Percentiles rank a stretch among this genome's conserved stretches.
These are phyloP conservation scores for Rotaria magnacalcarata DNA, from an alignment of 2,888 invertebrate species.

Conservation along the genomic window DNA sequence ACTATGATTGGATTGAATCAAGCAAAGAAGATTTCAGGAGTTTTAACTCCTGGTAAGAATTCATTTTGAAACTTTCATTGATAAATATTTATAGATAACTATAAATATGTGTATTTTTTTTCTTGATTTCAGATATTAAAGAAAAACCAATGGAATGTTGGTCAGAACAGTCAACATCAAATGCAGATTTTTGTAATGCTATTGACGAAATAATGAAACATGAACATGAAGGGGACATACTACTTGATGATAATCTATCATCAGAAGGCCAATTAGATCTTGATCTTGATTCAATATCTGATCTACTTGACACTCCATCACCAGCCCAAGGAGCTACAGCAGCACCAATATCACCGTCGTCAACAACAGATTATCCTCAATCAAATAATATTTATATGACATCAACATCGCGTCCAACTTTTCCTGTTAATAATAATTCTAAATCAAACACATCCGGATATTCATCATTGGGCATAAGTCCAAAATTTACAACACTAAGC, in stretches of 20 bases:
- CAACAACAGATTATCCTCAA: conserved; percentile 2
- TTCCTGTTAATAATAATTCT: neutral
- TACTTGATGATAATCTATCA: neutral
- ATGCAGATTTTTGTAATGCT: neutral
- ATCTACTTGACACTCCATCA: neutral
- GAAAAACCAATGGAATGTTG: neutral
- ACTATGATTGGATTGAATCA: too few species aligned
- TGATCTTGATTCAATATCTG: conserved; percentile 26
- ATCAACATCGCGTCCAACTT: neutral
- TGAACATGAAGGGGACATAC: conserved; percentile 1
- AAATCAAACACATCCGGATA: neutral
- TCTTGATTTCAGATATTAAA: neutral
- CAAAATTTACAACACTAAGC: conserved; percentile 14
- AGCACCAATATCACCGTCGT: neutral
- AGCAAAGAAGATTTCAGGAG: too few species aligned
- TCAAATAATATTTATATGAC: neutral
- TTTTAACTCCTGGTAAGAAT: too few species aligned
- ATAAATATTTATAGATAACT: too few species aligned
- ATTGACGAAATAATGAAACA: conserved; percentile 23
- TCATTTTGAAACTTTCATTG: too few species aligned
- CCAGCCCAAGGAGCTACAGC: neutral
- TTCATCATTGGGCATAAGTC: conserved; percentile 16
- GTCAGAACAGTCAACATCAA: neutral
- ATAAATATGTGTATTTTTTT: too few species aligned
- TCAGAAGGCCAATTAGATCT: neutral